Conservation (phyloP, 2,797 vertebrate species). For the Enoplosus armatus region DNA sequence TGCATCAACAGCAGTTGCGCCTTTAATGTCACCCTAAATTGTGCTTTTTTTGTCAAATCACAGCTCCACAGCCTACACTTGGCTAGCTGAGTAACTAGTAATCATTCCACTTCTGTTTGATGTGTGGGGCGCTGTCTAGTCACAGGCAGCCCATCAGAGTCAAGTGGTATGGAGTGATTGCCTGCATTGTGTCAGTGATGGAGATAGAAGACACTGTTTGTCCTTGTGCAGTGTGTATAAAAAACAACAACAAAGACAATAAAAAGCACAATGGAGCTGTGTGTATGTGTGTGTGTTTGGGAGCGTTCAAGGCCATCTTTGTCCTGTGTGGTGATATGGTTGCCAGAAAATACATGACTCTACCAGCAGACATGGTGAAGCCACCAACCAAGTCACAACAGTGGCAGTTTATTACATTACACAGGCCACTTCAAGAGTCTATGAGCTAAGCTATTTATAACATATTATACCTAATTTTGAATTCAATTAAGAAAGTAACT, state of each 20-base stretch:
- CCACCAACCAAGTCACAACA: slow-evolving; percentile 56
- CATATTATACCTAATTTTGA: not conserved
- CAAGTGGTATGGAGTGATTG: slow-evolving; percentile 82
- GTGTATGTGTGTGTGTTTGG: slow-evolving; percentile 27
- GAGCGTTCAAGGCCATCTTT: slow-evolving; percentile 33
- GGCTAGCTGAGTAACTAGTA: slow-evolving; percentile 77
- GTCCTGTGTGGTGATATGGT: slow-evolving; percentile 43
- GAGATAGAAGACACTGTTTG: slow-evolving; percentile 73
- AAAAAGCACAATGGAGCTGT: slow-evolving; percentile 35
- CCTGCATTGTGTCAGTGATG: slow-evolving; percentile 78
- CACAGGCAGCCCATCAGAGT: slow-evolving; percentile 79
- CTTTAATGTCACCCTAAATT: slow-evolving; percentile 67
- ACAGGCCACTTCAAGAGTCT: not conserved
- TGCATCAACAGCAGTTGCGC: slow-evolving; percentile 69
- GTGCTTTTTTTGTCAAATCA: slow-evolving; percentile 74
- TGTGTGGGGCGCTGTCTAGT: slow-evolving; percentile 75
- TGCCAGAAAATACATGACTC: slow-evolving; percentile 32
- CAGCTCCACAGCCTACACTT: slow-evolving; percentile 74
- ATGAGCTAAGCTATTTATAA: not conserved
- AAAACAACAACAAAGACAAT: slow-evolving; percentile 58
- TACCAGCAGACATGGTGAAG: slow-evolving; percentile 38
- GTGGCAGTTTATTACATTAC: too few relatives aligned
- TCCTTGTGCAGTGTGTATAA: slow-evolving; percentile 61
- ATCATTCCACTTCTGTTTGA: slow-evolving; percentile 80
- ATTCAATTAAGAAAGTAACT: not conserved